Base-by-base conservation (phyloP, 1,140 invertebrate genomes). In the Forficula auricularia region DNA sequence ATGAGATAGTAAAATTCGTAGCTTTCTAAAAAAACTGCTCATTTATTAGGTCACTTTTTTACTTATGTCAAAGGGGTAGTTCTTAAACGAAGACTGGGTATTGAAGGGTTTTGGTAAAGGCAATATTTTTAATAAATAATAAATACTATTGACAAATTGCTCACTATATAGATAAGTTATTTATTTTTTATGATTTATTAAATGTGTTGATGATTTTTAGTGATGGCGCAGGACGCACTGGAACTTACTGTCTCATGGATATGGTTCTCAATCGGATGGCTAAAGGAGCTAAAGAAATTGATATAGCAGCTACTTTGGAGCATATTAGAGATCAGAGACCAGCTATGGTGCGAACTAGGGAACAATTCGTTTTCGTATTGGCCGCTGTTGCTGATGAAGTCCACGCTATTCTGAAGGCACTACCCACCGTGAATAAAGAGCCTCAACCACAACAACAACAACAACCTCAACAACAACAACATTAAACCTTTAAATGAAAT, bases 331-430 rank as follows among this genome's bases (percentile, higher is more conserved):
- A 99, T 65, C 96, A 99, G 60, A 72, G 95, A 47, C 73, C 79
- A 2, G 73, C 73, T 36, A 86, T 91, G 64, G 91, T 98, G 9
- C 18, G 74, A 77, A 85, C 79, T 2, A 82, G 90, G 58, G 84
- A 90, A 47, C 95, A 98, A 62, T 98, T 97, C 66, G 91, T 98
- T 64, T 96, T 98, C 55, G 89, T 94, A 1, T 71, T 98, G 8
- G 89, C 87, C 64, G 90, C 92, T 12, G 90, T 99, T 1, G 91
- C 94, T 31, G 94, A 98, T 61, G 95, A 98, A 68, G 88, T 96
- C 6, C 72, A 76, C 50, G 71, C 73, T 32, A 95, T 97, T 46
- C 64, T 98, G 19, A 95, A 96, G 62, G 86, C 88, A 44, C 65
- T 95, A 47, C 87, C 89, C 33, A 71, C 73, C 12, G 69, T 71